Conservation (phyloP, 2,113 vertebrate genomes). For the Mohoua ochrocephala region DNA sequence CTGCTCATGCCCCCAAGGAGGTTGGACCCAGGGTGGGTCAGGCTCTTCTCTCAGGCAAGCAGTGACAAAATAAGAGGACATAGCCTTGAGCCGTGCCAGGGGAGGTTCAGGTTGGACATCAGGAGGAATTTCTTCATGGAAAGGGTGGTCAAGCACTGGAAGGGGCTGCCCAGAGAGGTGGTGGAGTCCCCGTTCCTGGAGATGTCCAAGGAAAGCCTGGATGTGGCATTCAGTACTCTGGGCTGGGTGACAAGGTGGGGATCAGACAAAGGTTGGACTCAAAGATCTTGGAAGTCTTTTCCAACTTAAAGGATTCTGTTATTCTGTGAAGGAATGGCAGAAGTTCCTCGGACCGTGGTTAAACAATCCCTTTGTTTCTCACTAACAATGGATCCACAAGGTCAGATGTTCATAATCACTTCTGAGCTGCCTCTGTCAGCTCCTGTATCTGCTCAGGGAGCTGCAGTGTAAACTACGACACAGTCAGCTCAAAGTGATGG, state of each 20-base stretch:
- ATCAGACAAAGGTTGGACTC: neutral
- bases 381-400: neutral
- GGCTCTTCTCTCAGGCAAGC: neutral
- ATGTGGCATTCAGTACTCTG: neutral
- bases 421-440: neutral
- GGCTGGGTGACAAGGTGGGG: accelerated
- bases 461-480: neutral
- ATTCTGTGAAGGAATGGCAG: neutral
- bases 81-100: neutral
- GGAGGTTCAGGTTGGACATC: neutral
- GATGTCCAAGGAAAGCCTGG: neutral
- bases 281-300: neutral
- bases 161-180: neutral
- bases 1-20: neutral
- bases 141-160: accelerated
- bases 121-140: neutral
- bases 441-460: neutral
- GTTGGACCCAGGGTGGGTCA: neutral
- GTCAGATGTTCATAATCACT: neutral
- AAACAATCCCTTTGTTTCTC: neutral
- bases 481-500: neutral
- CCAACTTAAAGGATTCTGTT: neutral
- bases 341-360: neutral
- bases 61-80: neutral
- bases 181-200: accelerated